These are phyloP conservation scores for Papilio helenus DNA, from an alignment of 1,140 invertebrate species.

Conservation along the genomic window DNA sequence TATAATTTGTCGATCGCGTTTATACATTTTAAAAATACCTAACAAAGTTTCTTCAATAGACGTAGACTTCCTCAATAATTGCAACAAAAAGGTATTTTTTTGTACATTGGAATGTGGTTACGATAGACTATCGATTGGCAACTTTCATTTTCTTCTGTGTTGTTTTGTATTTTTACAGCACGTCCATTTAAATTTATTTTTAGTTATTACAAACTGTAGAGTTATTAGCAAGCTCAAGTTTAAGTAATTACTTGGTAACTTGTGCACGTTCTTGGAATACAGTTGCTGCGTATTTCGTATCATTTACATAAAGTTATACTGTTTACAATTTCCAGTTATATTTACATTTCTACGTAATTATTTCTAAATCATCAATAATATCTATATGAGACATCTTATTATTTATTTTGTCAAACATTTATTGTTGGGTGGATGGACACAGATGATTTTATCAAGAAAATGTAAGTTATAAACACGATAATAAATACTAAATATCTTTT, in stretches of 20 bases:
- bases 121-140: neutral
- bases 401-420: neutral
- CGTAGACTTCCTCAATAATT: neutral
- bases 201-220: neutral
- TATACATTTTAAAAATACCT: too few relatives aligned
- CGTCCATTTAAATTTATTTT: neutral
- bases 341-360: neutral
- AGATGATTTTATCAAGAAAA: neutral
- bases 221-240: neutral
- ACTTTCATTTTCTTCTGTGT: conserved; percentile 2
- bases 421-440: neutral
- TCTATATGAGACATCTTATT: neutral
- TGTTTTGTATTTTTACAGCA: neutral
- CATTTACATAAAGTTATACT: neutral
- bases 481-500: neutral
- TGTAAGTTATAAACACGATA: neutral
- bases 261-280: neutral
- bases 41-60: too few relatives aligned
- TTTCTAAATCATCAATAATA: neutral
- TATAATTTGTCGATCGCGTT: too few relatives aligned
- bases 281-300: conserved; percentile 10
- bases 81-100: neutral
- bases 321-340: neutral
- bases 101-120: neutral
- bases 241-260: neutral